These are phyloP conservation scores for Eumacrocentrus americanus DNA, from an alignment of 2,888 invertebrate species.

Conservation along the genomic window DNA sequence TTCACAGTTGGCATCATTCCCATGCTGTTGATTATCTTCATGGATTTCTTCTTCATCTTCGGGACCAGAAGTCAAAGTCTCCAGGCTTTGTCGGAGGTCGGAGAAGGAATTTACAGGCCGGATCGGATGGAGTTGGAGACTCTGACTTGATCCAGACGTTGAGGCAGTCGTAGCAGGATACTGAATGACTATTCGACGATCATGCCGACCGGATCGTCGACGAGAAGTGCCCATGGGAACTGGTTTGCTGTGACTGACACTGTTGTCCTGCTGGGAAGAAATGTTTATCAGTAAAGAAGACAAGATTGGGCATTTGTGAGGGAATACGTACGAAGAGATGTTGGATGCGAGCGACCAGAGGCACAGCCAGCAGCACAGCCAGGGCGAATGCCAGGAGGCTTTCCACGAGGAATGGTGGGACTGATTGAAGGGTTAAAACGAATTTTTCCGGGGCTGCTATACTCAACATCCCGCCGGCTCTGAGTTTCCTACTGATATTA, in stretches of 20 bases:
- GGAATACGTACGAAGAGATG: constrained; percentile 32
- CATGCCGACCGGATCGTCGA: neutral
- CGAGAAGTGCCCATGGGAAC: neutral
- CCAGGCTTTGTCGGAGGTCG: neutral
- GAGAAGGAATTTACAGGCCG: neutral
- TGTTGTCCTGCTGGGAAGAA: neutral
- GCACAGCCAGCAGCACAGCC: constrained; percentile 48
- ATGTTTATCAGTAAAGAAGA: neutral
- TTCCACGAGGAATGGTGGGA: constrained; percentile 50
- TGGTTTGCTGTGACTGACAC: neutral
- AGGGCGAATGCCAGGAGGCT: constrained; percentile 47
- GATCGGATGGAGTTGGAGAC: neutral
- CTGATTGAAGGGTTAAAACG: constrained; percentile 49
- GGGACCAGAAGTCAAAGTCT: neutral
- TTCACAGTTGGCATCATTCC: neutral
- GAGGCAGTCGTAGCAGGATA: neutral
- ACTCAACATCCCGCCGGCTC: constrained; percentile 46
- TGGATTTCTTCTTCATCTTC: neutral
- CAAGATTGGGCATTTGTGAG: neutral
- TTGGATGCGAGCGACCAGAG: constrained; percentile 47
- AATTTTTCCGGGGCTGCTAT: constrained; percentile 42
- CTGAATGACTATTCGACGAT: neutral
- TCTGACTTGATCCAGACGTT: constrained; percentile 7
- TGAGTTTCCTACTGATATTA: constrained; percentile 21
- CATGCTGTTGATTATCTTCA: neutral